Evolutionary conservation across 2,888 invertebrate species (phyloP).

Genomic region (Eupsilia transversa): DNA sequence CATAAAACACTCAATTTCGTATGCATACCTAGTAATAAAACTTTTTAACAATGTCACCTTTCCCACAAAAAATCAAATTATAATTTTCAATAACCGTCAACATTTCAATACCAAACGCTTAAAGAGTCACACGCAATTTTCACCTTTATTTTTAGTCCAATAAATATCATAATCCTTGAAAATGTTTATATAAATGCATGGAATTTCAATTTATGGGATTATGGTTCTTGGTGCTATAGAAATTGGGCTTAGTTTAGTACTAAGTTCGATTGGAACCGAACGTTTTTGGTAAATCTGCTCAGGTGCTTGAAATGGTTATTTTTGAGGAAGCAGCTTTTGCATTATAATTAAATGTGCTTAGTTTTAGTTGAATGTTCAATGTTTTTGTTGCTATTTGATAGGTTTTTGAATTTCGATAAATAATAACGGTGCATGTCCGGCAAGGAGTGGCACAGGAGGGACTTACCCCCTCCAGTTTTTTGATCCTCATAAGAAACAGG

Average conservation of each 20-base stretch:
- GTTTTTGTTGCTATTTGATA: constrained; percentile 35
- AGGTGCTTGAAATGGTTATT: constrained; percentile 79
- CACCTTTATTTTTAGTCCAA: constrained; percentile 46
- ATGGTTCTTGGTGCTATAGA: constrained; percentile 39
- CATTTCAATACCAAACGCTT: constrained; percentile 71
- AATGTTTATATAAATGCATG: constrained; percentile 60
- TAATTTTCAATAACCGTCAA: constrained; percentile 77
- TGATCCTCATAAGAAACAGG: too few species aligned
- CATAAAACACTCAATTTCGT: not conserved
- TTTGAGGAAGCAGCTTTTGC: constrained; percentile 76
- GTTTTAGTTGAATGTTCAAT: constrained; percentile 42
- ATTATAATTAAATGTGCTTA: constrained; percentile 57
- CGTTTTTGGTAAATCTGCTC: constrained; percentile 85
- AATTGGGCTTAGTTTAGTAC: constrained; percentile 64
- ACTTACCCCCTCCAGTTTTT: too few species aligned
- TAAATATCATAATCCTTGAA: constrained; percentile 65
- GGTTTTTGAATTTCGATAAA: too few species aligned
- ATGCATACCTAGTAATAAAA: constrained; percentile 10
- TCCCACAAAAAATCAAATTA: constrained; percentile 62
- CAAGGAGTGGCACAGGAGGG: too few species aligned
- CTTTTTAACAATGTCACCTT: constrained; percentile 42
- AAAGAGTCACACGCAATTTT: constrained; percentile 48
- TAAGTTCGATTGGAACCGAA: constrained; percentile 72
- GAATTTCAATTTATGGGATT: constrained; percentile 53
- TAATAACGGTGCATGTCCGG: too few species aligned